Evolutionary conservation across 2,113 vertebrate species (phyloP), one percentile per base, ranked within the genome.

Genomic region (Trachemys scripta): DNA sequence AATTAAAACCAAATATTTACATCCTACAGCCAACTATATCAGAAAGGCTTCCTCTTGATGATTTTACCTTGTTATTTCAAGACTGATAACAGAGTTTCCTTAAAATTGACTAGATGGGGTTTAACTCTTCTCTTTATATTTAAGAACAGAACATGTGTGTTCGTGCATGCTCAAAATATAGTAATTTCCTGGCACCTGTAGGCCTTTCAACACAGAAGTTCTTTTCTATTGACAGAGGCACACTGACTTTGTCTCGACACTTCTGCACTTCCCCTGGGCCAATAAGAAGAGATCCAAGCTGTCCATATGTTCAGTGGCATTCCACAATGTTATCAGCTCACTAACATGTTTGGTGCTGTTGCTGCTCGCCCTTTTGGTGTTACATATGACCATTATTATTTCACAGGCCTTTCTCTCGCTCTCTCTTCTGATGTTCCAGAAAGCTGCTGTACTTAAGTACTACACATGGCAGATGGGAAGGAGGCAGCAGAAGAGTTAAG

Each of bases 201-300:
- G 47, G 72, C 53, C 62, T 89, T 38, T 89, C 86, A 49, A 16
- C 76, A 72, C 87, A 57, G 90, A 94, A 94, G 76, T 59, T 95
- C 54, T 92, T 89, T 42, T 2, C 31, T 4, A 2, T 75, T 93
- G 87, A 92, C 62, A 96, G 79, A 89, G 83, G 57, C 76, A 69
- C 69, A 69, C 79, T 29, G 13, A 84, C 72, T 91, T 89, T 89
- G 80, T 91, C 89, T 62, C 50, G 90, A 76, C 87, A 42, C 85
- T 84, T 97, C 93, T 90, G 94, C 87, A 85, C 59, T 95, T 88
- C 91, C 92, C 95, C 27, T 96, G n/a, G 76, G 95, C 95, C 80
- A 89, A 27, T 47, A 90, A 45, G 45, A 12, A 9, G 85, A 92
- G 59, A 85, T 82, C 92, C 81, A 53, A 47, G 92, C 95, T 95